These are phyloP conservation scores for Drosophila quinaria DNA, from an alignment of 2,888 invertebrate species.

Conservation along the genomic window DNA sequence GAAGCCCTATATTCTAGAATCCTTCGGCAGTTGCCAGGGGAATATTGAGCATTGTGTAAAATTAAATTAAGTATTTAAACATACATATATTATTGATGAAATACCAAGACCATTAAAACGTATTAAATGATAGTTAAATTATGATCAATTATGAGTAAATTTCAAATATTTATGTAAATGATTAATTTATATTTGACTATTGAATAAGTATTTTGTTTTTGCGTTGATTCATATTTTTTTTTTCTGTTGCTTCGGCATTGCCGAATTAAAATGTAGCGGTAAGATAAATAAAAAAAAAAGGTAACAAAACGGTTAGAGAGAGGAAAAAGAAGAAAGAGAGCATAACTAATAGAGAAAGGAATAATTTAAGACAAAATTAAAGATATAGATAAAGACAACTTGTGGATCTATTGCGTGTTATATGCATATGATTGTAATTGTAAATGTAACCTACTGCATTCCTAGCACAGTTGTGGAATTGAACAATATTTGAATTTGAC, in stretches of 20 bases:
- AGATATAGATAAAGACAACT: constrained; percentile 24
- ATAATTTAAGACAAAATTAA: constrained; percentile 2
- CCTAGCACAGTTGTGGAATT: constrained; percentile 81
- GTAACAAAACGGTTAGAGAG: constrained; percentile 3
- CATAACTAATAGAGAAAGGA: background rate
- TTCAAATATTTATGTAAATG: background rate
- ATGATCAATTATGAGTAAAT: constrained; percentile 8
- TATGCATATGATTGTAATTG: constrained; percentile 41
- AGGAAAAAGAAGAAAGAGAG: background rate
- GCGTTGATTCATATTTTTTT: constrained; percentile 1
- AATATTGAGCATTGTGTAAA: background rate
- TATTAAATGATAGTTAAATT: constrained; percentile 6
- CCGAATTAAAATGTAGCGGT: constrained; percentile 57
- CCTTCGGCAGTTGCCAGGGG: background rate
- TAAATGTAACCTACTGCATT: constrained; percentile 74
- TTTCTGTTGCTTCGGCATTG: constrained; percentile 57
- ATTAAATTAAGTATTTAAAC: constrained; percentile 1
- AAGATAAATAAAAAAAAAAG: constrained; percentile 19
- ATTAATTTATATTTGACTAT: constrained; percentile 19
- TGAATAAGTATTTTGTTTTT: constrained; percentile 10
- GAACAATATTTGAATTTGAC: constrained; percentile 69
- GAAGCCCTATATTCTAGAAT: background rate
- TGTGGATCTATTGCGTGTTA: constrained; percentile 27
- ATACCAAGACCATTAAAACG: constrained; percentile 14
- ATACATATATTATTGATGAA: background rate